These are phyloP conservation scores for Steatornis caripensis DNA, from an alignment of 2,113 vertebrate genomes.

Conservation along the genomic window DNA sequence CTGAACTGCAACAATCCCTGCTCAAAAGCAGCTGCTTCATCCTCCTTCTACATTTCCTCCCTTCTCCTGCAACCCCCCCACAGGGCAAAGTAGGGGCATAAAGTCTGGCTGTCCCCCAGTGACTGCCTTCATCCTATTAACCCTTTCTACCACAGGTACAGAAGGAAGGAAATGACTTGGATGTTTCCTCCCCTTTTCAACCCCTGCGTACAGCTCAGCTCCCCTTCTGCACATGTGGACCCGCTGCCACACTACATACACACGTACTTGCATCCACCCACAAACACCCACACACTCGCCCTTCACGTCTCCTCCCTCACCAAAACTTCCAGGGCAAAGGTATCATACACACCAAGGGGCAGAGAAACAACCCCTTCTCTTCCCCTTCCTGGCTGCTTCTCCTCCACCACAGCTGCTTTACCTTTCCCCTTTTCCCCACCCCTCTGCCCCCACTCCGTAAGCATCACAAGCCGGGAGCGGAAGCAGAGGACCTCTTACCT, in stretches of 20 bases:
- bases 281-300: background rate
- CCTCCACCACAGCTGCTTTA: background rate
- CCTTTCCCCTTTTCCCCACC: background rate
- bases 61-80: background rate
- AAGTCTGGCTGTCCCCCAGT: background rate
- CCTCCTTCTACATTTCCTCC: background rate
- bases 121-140: background rate
- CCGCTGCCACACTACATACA: background rate
- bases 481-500: constrained; percentile 13
- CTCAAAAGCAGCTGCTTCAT: constrained; percentile 29
- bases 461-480: background rate
- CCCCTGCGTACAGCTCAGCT: background rate
- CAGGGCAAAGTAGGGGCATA: background rate
- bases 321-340: background rate
- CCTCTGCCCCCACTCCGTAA: background rate
- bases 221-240: background rate
- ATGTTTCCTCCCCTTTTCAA: background rate
- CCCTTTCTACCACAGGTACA: background rate
- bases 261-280: background rate
- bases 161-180: background rate
- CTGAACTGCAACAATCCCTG: background rate
- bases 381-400: background rate
- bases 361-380: background rate
- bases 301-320: background rate
- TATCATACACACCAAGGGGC: background rate